Evolutionary conservation across 2,888 invertebrate genomes (phyloP).

Genomic region (Spodoptera exigua): DNA sequence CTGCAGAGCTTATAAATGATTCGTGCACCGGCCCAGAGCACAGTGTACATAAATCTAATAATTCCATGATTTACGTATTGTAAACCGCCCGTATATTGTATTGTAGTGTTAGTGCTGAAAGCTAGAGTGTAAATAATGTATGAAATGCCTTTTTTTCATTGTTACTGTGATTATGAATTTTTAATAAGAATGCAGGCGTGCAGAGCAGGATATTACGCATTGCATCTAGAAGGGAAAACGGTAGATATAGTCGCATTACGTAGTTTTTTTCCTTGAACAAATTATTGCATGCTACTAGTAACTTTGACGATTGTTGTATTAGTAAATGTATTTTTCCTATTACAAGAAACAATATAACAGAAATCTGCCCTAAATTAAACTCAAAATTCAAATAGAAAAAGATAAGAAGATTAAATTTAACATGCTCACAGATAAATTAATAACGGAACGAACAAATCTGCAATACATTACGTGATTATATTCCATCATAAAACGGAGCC

Average conservation of each 20-base stretch:
- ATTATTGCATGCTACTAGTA: too few species aligned
- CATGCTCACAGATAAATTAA: constrained; percentile 36
- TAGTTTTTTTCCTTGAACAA: too few species aligned
- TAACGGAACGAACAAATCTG: constrained; percentile 36
- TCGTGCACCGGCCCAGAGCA: constrained; percentile 41
- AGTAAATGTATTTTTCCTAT: too few species aligned
- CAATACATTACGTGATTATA: constrained; percentile 38
- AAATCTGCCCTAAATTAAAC: constrained; percentile 2
- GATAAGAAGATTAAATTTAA: constrained; percentile 30
- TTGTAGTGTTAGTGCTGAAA: constrained; percentile 23
- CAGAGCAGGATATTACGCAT: too few species aligned
- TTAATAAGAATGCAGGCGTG: too few species aligned
- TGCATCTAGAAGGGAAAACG: too few species aligned
- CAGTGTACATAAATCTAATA: constrained; percentile 43
- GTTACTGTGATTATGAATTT: background rate
- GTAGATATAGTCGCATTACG: too few species aligned
- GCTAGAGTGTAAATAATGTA: constrained; percentile 1
- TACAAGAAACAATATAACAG: background rate
- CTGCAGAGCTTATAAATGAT: constrained; percentile 55
- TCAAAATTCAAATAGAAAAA: constrained; percentile 12
- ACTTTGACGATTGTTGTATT: too few species aligned
- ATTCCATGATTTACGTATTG: constrained; percentile 46
- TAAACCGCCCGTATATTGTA: constrained; percentile 16
- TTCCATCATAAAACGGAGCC: constrained; percentile 33
- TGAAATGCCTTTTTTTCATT: background rate